Base-by-base conservation (phyloP, 64 coral and sea anemone species). In the Dendronephthya gigantea region DNA sequence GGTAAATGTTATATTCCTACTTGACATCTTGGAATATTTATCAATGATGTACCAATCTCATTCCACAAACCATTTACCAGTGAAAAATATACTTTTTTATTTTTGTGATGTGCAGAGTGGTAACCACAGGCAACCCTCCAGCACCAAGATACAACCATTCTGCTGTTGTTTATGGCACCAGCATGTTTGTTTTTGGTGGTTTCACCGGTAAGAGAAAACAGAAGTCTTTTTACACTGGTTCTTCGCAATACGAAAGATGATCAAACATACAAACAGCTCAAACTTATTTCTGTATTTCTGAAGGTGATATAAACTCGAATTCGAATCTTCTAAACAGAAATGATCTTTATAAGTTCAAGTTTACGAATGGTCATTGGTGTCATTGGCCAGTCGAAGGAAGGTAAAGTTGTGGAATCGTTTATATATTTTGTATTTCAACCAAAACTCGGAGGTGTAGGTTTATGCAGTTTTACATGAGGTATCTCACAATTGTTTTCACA, bases 261-360 rank as follows among this genome's bases (percentile, higher is more conserved):
- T n/a, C n/a, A n/a, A n/a, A n/a, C n/a, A n/a, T n/a, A n/a, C n/a
- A n/a, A n/a, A n/a, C 0, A 34, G 15, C 36, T 28, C 30, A 38
- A 1, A 79, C 17, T 36, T 15, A 79, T 0, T 36, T 39, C 15
- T 38, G 12, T 0, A 0, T 79, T 33, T 79, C 36, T 35, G 32
- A 38, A 96, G 93, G 93, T 92, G 93, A 96, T 86, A 83, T 96
- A 50, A 90, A 90, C 35, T 96, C 93, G n/a, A 96, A 96, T 81
- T 92, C 93, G 1, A 96, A 96, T 79, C 85, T 96, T 34, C 87
- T 86, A 50, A 96, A 96, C 83, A 96, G 91, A 86, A 96, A 96
- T 84, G 93, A 96, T 59, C 68, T 96, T 58, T 96, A 92, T 88
- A 90, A 96, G 33, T 96, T 92, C 65, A 91, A 88, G 30, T 96